Conservation (phyloP, 2,888 invertebrate genomes). For the Spialia ferax region DNA sequence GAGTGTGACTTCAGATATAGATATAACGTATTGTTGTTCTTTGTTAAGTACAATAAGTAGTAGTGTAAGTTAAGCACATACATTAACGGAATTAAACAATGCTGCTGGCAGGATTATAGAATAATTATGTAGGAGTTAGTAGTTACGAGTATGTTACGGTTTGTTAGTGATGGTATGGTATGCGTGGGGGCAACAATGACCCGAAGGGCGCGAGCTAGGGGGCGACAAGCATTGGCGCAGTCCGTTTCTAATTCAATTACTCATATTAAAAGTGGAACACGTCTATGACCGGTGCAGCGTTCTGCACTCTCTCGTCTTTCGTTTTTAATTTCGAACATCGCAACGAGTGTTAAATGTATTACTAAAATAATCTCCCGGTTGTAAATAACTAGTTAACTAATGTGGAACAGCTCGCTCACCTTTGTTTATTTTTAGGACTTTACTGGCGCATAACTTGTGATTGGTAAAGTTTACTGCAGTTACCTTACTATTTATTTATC, state of each 20-base stretch:
- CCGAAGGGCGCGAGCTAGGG: slow-evolving; percentile 55
- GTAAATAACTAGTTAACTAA: slow-evolving; percentile 25
- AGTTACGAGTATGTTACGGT: too few species aligned
- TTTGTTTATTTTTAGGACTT: slow-evolving; percentile 25
- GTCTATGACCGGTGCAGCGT: neutral
- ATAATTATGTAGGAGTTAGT: too few species aligned
- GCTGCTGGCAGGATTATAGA: neutral
- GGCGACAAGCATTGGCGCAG: slow-evolving; percentile 53
- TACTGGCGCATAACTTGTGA: slow-evolving; percentile 8
- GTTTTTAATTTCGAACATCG: neutral
- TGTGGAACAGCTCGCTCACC: slow-evolving; percentile 17
- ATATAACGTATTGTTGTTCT: neutral
- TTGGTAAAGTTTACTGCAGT: slow-evolving; percentile 11
- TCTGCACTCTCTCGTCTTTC: slow-evolving; percentile 9
- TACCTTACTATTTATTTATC: neutral
- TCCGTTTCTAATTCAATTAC: slow-evolving; percentile 77
- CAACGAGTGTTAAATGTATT: slow-evolving; percentile 14
- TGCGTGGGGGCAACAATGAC: slow-evolving; percentile 54
- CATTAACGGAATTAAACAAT: neutral
- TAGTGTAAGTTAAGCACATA: too few species aligned
- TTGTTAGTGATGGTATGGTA: slow-evolving; percentile 6
- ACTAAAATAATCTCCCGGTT: slow-evolving; percentile 25
- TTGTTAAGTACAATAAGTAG: too few species aligned
- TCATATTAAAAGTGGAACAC: slow-evolving; percentile 40
- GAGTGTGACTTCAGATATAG: neutral